phyloP scores from a whole-genome alignment of 2,888 invertebrate species.

The Sipha maydis region DNA sequence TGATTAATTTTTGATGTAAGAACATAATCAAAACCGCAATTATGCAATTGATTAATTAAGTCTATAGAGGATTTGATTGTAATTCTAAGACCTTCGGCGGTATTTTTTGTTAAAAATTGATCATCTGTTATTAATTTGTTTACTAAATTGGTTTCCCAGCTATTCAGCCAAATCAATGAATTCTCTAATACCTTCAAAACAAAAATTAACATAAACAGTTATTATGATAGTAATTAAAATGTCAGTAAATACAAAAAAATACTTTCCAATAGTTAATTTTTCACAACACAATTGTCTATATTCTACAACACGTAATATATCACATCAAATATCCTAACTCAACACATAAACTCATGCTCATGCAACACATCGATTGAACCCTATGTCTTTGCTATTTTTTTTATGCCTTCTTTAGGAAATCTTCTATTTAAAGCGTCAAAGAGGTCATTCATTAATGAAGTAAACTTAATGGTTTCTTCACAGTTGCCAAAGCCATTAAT shows the following conservation, averaged over 20 bases:
- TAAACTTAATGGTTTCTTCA: too few species aligned
- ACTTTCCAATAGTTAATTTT: too few species aligned
- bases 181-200: background rate
- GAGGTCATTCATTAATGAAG: background rate
- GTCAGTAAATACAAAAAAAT: too few species aligned
- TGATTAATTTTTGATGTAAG: too few species aligned
- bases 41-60: background rate
- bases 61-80: constrained; percentile 3
- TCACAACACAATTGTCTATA: too few species aligned
- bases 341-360: too few species aligned
- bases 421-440: background rate
- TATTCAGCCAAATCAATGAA: background rate
- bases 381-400: background rate
- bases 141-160: background rate
- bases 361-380: too few species aligned
- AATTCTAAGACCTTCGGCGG: background rate
- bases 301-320: too few species aligned
- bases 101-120: background rate
- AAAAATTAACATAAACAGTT: too few species aligned
- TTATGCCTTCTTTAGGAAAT: background rate
- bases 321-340: too few species aligned
- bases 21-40: background rate
- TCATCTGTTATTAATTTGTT: background rate
- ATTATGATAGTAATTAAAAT: too few species aligned
- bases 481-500: too few species aligned